These are phyloP conservation scores for Morus bassanus DNA, from an alignment of 2,797 vertebrate species.

Conservation along the genomic window DNA sequence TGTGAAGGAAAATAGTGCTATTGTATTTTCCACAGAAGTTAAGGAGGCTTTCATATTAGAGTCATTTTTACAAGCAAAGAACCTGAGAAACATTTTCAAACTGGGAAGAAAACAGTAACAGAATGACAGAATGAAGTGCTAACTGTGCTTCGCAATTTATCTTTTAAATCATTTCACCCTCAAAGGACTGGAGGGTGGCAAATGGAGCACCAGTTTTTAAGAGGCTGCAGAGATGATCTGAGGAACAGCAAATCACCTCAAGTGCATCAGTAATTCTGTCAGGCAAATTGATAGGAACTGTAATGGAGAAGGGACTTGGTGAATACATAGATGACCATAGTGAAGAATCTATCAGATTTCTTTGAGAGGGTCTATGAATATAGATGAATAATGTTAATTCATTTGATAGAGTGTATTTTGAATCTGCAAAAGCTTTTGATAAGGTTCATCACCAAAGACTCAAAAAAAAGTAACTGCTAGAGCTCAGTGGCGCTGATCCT, in stretches of 20 bases:
- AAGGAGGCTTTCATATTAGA: neutral
- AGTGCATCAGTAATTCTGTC: neutral
- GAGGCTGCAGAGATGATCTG: neutral
- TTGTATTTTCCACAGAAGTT: neutral
- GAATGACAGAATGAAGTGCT: neutral
- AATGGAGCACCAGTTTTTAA: neutral
- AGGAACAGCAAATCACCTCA: neutral
- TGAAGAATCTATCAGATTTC: neutral
- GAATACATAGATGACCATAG: neutral
- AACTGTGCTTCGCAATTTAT: neutral
- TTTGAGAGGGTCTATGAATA: neutral
- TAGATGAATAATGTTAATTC: neutral
- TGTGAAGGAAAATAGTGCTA: neutral
- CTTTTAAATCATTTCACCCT: neutral
- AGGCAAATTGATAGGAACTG: neutral
- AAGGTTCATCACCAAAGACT: neutral
- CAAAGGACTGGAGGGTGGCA: neutral
- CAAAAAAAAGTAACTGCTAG: neutral
- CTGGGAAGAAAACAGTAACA: neutral
- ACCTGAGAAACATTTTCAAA: neutral
- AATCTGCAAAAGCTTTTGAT: neutral
- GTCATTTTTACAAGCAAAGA: neutral
- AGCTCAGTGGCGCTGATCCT: neutral
- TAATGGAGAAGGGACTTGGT: neutral
- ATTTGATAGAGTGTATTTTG: neutral